These are phyloP conservation scores for Drosophila rellima DNA, from an alignment of 2,888 invertebrate genomes.

Conservation along the genomic window DNA sequence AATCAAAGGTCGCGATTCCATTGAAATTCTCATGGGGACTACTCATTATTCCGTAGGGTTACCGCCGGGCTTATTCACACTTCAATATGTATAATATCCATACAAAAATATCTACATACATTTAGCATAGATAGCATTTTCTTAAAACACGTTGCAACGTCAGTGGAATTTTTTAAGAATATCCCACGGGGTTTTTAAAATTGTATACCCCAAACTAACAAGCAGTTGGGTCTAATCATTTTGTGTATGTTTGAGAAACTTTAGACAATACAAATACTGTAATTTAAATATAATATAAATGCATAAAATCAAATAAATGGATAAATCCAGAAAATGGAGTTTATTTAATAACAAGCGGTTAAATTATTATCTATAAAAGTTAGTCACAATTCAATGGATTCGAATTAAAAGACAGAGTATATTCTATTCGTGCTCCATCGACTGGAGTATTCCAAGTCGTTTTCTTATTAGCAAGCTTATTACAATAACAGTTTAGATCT, in stretches of 20 bases:
- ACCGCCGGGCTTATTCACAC: slow-evolving; percentile 11
- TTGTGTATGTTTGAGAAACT: background rate
- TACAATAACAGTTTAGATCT: slow-evolving; percentile 5
- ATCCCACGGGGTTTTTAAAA: slow-evolving; percentile 23
- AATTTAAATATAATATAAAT: no score
- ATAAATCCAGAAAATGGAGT: no score
- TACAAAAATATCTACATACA: background rate
- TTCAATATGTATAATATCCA: background rate
- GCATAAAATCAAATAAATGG: no score
- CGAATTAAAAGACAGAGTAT: background rate
- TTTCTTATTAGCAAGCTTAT: background rate
- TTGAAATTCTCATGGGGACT: slow-evolving; percentile 30
- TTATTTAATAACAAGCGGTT: no score
- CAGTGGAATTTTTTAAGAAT: slow-evolving; percentile 20
- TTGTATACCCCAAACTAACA: background rate
- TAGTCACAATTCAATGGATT: no score
- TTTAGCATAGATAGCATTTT: slow-evolving; percentile 12
- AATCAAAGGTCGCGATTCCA: slow-evolving; percentile 65
- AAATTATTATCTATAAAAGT: no score
- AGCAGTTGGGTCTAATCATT: background rate
- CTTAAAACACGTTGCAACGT: slow-evolving; percentile 4
- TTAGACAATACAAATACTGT: no score
- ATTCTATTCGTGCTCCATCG: background rate
- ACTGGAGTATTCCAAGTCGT: background rate
- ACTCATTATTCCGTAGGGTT: slow-evolving; percentile 5